These are phyloP conservation scores for Furnarius figulus DNA, from an alignment of 2,113 vertebrate species.

Conservation along the genomic window DNA sequence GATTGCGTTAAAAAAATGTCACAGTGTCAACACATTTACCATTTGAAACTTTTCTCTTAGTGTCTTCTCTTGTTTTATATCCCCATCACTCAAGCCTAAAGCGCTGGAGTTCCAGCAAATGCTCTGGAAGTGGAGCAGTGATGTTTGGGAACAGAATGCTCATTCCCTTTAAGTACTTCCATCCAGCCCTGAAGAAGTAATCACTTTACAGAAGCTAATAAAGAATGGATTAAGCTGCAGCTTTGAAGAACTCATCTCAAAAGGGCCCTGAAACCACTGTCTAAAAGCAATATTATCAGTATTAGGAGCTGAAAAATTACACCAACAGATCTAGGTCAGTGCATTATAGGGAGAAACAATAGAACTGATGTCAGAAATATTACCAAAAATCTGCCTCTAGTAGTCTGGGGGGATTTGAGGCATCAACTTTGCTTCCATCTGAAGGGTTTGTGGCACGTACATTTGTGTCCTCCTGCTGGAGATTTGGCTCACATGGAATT, in stretches of 20 bases:
- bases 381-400: neutral
- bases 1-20: neutral
- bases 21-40: neutral
- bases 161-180: constrained; percentile 10
- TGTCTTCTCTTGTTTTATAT: constrained; percentile 10
- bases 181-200: constrained; percentile 41
- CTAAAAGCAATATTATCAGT: constrained; percentile 57
- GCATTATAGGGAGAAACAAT: constrained; percentile 41
- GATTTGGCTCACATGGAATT: neutral
- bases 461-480: neutral
- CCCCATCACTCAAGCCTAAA: constrained; percentile 12
- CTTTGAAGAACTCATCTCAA: constrained; percentile 61
- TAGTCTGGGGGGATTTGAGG: neutral
- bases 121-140: neutral
- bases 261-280: constrained; percentile 50
- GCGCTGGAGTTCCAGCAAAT: neutral
- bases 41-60: neutral
- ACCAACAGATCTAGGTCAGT: constrained; percentile 52
- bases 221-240: constrained; percentile 63
- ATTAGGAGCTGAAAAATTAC: constrained; percentile 64
- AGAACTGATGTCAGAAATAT: constrained; percentile 38
- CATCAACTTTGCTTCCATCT: neutral
- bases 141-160: constrained; percentile 22
- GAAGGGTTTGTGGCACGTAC: neutral
- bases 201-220: constrained; percentile 63